phyloP scores from a whole-genome alignment of 2,113 vertebrate genomes.

The Peromyscus leucopus region DNA sequence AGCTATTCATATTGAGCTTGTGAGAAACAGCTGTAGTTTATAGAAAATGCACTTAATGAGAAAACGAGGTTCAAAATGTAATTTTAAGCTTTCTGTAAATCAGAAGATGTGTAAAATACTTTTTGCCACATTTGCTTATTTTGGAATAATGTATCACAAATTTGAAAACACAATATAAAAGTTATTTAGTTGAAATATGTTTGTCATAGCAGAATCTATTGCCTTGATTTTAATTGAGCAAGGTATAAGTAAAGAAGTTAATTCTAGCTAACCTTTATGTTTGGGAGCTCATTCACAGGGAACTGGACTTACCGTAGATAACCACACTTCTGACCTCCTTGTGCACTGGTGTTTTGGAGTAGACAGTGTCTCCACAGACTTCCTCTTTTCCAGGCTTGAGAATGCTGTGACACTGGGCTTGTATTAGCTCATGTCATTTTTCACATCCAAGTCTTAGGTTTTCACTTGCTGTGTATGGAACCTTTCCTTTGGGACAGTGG shows the following conservation, averaged over 20 bases:
- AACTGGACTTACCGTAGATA: not conserved
- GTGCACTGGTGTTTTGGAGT: not conserved
- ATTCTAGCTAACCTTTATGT: slow-evolving; percentile 26
- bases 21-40: slow-evolving; percentile 14
- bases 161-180: slow-evolving; percentile 39
- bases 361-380: not conserved
- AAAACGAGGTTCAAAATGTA: not conserved
- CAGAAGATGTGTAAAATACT: slow-evolving; percentile 22
- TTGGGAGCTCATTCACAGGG: not conserved
- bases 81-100: slow-evolving; percentile 45
- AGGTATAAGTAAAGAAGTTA: slow-evolving; percentile 37
- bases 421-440: not conserved
- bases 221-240: slow-evolving; percentile 29
- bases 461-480: not conserved
- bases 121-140: not conserved
- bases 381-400: not conserved
- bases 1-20: not conserved
- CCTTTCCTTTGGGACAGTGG: not conserved
- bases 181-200: slow-evolving; percentile 6
- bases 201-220: slow-evolving; percentile 30
- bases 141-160: slow-evolving; percentile 1
- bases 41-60: slow-evolving; percentile 48
- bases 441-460: not conserved
- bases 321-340: not conserved
- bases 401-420: not conserved